Percentiles rank a stretch among this genome's conserved stretches.
Conservation (phyloP, 2,113 vertebrate species). For the Oostethus manadensis region DNA sequence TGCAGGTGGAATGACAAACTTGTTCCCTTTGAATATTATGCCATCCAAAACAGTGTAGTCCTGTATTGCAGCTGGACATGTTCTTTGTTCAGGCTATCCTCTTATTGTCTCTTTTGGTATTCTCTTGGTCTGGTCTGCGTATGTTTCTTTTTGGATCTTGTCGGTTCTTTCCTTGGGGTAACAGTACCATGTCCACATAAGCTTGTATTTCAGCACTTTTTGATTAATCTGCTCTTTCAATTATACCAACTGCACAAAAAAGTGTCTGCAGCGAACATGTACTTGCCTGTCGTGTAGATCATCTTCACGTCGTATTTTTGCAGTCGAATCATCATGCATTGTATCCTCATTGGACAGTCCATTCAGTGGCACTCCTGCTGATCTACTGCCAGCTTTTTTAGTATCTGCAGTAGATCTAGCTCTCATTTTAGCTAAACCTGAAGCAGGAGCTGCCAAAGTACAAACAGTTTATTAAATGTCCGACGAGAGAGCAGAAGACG, state of each 20-base stretch:
- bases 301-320: background rate
- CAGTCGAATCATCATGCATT: constrained; percentile 1
- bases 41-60: background rate
- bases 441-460: too few relatives aligned
- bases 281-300: background rate
- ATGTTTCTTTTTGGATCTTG: background rate
- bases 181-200: background rate
- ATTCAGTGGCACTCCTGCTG: too few relatives aligned
- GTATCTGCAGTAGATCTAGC: too few relatives aligned
- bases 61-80: background rate
- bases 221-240: background rate
- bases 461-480: too few relatives aligned
- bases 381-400: too few relatives aligned
- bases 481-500: too few relatives aligned
- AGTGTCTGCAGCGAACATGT: constrained; percentile 5
- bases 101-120: background rate
- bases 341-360: constrained; percentile 10
- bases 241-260: constrained; percentile 2
- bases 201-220: background rate
- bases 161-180: background rate
- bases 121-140: background rate
- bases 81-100: background rate
- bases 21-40: constrained; percentile 1
- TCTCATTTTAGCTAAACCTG: too few relatives aligned
- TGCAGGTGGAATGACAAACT: constrained; percentile 1